Evolutionary conservation across 2,113 vertebrate species (phyloP).

Genomic region (Cyphomyrus discorhynchus): DNA sequence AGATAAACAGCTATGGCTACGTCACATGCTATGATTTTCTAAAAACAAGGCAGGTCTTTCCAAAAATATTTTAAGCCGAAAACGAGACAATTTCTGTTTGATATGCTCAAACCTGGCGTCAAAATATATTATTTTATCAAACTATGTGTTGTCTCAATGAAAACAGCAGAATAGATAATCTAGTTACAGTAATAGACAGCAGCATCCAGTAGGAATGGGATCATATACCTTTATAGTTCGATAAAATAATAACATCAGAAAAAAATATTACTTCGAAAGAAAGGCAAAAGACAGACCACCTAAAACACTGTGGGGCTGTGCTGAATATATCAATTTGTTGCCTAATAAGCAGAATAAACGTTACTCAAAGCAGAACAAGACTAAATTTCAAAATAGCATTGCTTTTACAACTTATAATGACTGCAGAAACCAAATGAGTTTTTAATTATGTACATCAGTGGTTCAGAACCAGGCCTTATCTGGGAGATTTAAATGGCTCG

Average conservation of each 20-base stretch:
- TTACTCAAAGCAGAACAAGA: neutral
- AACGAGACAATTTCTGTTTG: neutral
- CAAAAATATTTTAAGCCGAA: neutral
- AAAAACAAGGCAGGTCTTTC: neutral
- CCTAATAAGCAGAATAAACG: neutral
- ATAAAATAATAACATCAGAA: neutral
- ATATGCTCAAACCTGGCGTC: neutral
- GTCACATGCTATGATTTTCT: neutral
- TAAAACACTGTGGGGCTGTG: neutral
- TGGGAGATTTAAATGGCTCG: neutral
- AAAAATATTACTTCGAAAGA: neutral
- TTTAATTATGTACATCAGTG: slow-evolving; percentile 4
- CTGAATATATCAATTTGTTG: neutral
- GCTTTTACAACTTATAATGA: neutral
- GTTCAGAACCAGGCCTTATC: neutral
- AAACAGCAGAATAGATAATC: neutral
- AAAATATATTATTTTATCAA: neutral
- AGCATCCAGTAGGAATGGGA: neutral
- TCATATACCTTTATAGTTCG: neutral
- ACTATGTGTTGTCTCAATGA: neutral
- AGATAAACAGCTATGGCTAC: neutral
- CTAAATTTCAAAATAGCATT: neutral
- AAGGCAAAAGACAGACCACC: neutral
- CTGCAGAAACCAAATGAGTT: neutral
- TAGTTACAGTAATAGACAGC: neutral